Conservation (phyloP, 1,140 invertebrate species). For the Paraescarpia echinospica region DNA sequence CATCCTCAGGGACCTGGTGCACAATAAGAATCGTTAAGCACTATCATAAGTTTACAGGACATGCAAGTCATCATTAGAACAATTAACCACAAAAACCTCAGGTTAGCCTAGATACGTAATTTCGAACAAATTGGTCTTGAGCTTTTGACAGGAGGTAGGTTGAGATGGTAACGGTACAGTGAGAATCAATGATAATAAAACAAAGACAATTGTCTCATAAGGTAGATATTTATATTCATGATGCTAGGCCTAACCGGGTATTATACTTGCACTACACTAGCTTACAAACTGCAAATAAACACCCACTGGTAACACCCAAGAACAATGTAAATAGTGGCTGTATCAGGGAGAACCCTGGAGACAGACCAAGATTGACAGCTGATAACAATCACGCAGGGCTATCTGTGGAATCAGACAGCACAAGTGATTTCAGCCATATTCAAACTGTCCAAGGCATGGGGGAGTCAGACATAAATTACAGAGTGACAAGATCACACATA, state of each 20-base stretch:
- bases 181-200: too few relatives aligned
- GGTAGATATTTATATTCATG: background rate
- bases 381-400: background rate
- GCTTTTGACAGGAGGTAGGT: too few relatives aligned
- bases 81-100: too few relatives aligned
- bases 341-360: background rate
- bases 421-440: slow-evolving; percentile 1
- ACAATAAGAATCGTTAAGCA: too few relatives aligned
- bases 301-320: background rate
- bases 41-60: too few relatives aligned
- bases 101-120: too few relatives aligned
- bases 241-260: background rate
- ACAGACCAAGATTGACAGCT: background rate
- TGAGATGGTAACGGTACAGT: too few relatives aligned
- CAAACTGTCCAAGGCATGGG: background rate
- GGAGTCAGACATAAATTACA: background rate
- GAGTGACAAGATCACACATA: background rate
- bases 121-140: too few relatives aligned
- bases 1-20: too few relatives aligned
- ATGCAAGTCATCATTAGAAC: too few relatives aligned
- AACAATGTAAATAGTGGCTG: background rate
- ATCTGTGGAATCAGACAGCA: background rate
- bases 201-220: too few relatives aligned
- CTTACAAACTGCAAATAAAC: background rate
- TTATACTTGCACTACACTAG: background rate